Evolutionary conservation across 2,797 vertebrate genomes (phyloP).

Genomic region (Ctenopoma multispine): DNA sequence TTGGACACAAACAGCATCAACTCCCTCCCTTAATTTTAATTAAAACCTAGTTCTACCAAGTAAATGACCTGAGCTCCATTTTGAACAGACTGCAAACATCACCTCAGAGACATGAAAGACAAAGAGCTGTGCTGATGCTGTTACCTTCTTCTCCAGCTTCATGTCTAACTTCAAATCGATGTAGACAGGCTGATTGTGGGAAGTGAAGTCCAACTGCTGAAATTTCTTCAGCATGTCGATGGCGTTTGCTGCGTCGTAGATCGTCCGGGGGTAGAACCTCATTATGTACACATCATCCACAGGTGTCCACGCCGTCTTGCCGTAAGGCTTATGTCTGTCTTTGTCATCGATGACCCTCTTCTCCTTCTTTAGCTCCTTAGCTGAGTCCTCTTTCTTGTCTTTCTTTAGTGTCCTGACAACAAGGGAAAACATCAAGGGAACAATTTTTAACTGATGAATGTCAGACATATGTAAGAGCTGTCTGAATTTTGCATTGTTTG

Average conservation of each 20-base stretch:
- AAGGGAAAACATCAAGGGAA: background rate
- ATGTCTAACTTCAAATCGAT: constrained; percentile 90
- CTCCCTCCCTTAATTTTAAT: no score
- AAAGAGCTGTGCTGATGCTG: background rate
- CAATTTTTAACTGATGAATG: constrained; percentile 5
- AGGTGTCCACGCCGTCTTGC: constrained; percentile 82
- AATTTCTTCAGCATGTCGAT: constrained; percentile 89
- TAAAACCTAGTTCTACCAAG: no score
- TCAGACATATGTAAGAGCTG: background rate
- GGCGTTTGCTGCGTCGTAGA: constrained; percentile 76
- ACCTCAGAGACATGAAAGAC: background rate
- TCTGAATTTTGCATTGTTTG: background rate
- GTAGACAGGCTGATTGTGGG: constrained; percentile 84
- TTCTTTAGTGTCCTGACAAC: constrained; percentile 75
- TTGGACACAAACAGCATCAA: no score
- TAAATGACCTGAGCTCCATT: no score
- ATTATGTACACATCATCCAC: constrained; percentile 92
- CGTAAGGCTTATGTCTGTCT: constrained; percentile 74
- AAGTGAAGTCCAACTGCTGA: constrained; percentile 89
- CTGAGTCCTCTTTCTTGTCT: constrained; percentile 55
- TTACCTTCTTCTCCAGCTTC: constrained; percentile 93
- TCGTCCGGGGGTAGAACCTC: constrained; percentile 82
- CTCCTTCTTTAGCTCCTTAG: constrained; percentile 66
- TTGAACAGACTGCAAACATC: background rate
- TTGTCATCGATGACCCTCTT: constrained; percentile 74